Evolutionary conservation across 2,113 vertebrate species (phyloP).

Genomic region (Indri indri): DNA sequence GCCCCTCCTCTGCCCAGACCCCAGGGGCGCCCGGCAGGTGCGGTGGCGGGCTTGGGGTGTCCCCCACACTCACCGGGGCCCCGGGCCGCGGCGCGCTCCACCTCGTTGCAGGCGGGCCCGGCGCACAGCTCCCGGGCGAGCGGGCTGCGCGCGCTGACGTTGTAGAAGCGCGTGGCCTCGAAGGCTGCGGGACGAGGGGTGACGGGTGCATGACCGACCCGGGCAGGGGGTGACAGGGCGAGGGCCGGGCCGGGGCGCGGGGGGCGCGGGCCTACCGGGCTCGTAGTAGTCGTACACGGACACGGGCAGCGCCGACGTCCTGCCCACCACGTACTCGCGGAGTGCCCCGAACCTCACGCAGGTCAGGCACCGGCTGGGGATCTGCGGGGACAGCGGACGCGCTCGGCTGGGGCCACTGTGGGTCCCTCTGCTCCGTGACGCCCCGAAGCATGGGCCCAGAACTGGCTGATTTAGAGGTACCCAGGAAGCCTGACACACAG

Average conservation of each 20-base stretch:
- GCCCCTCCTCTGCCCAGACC: not conserved
- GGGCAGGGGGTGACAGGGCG: not conserved
- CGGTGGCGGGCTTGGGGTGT: not conserved
- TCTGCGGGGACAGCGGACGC: constrained; percentile 79
- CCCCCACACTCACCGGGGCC: constrained; percentile 88
- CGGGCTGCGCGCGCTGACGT: constrained; percentile 92
- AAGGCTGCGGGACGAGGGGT: constrained; percentile 86
- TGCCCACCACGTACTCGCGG: constrained; percentile 94
- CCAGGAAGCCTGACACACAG: not conserved
- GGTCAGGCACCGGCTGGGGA: constrained; percentile 94
- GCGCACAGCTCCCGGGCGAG: constrained; percentile 92
- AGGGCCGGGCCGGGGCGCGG: not conserved
- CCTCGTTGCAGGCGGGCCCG: constrained; percentile 93
- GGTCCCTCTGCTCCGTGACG: not conserved
- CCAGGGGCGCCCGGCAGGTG: too few relatives aligned
- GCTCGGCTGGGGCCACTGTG: not conserved
- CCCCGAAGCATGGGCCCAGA: not conserved
- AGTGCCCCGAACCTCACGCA: constrained; percentile 92
- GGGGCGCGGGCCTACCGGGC: constrained; percentile 86
- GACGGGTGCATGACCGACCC: too few relatives aligned
- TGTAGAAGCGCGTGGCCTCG: constrained; percentile 96
- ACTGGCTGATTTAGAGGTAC: not conserved
- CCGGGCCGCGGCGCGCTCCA: constrained; percentile 91
- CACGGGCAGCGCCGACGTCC: constrained; percentile 94
- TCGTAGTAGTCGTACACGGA: constrained; percentile 97